Evolutionary conservation across 2,113 vertebrate genomes (phyloP), one percentile per base, ranked within the genome.

Genomic region (Platichthys flesus): DNA sequence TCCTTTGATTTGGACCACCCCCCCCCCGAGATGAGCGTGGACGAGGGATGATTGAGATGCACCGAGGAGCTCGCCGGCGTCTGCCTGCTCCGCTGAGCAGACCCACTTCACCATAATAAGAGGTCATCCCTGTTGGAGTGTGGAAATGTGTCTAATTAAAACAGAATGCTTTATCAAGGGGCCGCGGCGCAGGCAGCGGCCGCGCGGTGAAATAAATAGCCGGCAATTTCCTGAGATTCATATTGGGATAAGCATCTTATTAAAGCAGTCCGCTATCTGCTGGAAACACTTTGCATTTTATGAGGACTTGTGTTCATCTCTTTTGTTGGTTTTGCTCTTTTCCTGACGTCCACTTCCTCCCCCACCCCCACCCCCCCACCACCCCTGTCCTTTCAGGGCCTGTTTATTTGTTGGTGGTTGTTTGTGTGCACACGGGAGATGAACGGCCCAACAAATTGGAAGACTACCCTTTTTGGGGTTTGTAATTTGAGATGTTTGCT

Each of bases 111-210:
- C 66, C 84, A 78, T 88, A 89, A 90, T 81, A 87, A 87, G 90
- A 90, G 91, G 89, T 89, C 92, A 91, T 89, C 83, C 86, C 70
- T 75, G 83, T 63, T 88, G 90, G 85, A 92, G 87, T 89, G 92
- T 90, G 89, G 88, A 93, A 93, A 93, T 90, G 83, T 76, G 80
- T 87, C 89, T 94, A 93, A 94, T 94, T 95, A 93, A 94, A 94
- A 91, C 79, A 85, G 92, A 92, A 94, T 90, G 85, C 87, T 92
- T 93, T 88, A 91, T 92, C 86, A 78, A 90, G 24, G 24, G 24
- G 24, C 24, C 24, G 81, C 74, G 63, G 85, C 66, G 1, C 23
- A 1, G 23, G 23, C 23, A 23, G 81, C 74, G 63, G 85, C 66
- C 9, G 31, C 9, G 31, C 23, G 45, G 78, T 78, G 87, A 86